Conservation (phyloP, 2,797 vertebrate species). For the Orestias chungarensis region DNA sequence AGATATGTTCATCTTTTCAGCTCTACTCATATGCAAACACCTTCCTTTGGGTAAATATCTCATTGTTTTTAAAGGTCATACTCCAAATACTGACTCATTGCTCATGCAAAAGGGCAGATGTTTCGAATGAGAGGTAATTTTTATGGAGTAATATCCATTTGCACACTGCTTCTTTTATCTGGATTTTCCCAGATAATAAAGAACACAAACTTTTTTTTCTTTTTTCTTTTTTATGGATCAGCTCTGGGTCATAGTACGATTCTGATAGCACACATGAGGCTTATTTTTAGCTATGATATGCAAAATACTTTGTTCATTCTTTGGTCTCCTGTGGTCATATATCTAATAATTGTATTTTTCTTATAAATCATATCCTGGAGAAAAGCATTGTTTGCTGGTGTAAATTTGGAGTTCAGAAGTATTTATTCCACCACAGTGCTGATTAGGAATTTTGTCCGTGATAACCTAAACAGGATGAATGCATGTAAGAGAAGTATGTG, state of each 20-base stretch:
- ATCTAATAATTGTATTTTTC: background rate
- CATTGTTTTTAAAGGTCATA: constrained; percentile 75
- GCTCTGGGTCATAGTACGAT: constrained; percentile 7
- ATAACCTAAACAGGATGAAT: background rate
- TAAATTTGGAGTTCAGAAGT: constrained; percentile 13
- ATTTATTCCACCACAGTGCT: background rate
- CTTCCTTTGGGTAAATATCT: constrained; percentile 71
- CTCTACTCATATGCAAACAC: constrained; percentile 53
- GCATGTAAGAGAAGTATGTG: background rate
- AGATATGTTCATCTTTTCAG: constrained; percentile 54
- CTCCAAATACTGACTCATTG: constrained; percentile 60
- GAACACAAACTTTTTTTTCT: no score
- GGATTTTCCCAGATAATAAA: constrained; percentile 33
- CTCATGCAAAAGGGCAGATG: constrained; percentile 64
- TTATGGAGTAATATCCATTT: constrained; percentile 45
- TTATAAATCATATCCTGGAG: background rate
- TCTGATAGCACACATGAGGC: constrained; percentile 8
- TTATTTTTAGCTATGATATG: constrained; percentile 14
- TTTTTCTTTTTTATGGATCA: constrained; percentile 6
- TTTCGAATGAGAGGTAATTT: constrained; percentile 64
- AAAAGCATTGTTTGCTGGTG: constrained; percentile 6
- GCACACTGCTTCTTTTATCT: constrained; percentile 24
- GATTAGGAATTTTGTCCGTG: background rate
- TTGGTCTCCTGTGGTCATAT: background rate
- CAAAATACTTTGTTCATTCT: constrained; percentile 7